A percentile compares a stretch with the other conserved stretches of the same genome.
Evolutionary conservation across 1,140 invertebrate genomes (phyloP).

Genomic region (Nilaparvata lugens): DNA sequence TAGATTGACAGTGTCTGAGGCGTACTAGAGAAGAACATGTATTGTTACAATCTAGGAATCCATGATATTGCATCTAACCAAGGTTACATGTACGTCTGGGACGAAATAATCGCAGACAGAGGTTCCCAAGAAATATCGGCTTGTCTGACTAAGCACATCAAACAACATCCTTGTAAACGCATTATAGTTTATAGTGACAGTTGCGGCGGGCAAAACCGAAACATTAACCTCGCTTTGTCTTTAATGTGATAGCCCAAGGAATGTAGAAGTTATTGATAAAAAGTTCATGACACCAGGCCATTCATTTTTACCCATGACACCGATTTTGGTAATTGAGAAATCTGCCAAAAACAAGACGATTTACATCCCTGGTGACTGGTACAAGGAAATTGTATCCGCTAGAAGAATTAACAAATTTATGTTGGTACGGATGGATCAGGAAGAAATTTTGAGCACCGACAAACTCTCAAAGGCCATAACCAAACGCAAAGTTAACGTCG

Average conservation of each 20-base stretch:
- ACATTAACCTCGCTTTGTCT: constrained; percentile 19
- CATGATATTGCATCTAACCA: constrained; percentile 16
- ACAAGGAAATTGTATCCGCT: not conserved
- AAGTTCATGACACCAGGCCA: constrained; percentile 15
- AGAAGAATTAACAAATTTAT: constrained; percentile 14
- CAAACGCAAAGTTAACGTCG: constrained; percentile 9
- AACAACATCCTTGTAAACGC: not conserved
- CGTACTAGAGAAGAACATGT: constrained; percentile 21
- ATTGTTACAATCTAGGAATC: constrained; percentile 19
- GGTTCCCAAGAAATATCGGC: constrained; percentile 22
- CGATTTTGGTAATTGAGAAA: constrained; percentile 13
- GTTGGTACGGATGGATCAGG: not conserved
- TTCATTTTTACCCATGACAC: constrained; percentile 14
- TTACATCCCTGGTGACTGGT: constrained; percentile 12
- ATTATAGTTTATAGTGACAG: constrained; percentile 14
- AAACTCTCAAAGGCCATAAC: not conserved
- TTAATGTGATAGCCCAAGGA: constrained; percentile 13
- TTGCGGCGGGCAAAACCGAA: constrained; percentile 18
- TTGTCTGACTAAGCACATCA: constrained; percentile 16
- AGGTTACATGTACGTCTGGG: constrained; percentile 18
- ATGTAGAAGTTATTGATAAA: constrained; percentile 9
- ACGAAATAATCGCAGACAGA: constrained; percentile 10
- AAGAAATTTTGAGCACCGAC: not conserved
- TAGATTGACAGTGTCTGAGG: constrained; percentile 7
- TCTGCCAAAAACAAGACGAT: constrained; percentile 8